Evolutionary conservation across 37 sponge, comb jelly and placozoan genomes (phyloP).

Genomic region (Chondrosia reniformis): DNA sequence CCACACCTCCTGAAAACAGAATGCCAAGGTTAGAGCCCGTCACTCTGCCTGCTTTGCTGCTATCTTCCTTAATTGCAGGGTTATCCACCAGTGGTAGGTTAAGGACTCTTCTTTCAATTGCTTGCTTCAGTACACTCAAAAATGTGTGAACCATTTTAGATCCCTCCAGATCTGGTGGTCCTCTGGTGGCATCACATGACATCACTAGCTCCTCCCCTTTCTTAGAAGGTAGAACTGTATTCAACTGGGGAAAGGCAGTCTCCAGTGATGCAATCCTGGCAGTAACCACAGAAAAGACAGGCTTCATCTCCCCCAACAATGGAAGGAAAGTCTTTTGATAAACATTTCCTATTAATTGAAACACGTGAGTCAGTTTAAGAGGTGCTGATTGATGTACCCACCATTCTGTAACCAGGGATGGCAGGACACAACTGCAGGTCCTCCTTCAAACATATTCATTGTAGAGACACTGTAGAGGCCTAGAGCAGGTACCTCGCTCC

Average conservation of each 20-base stretch:
- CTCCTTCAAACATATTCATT: background rate
- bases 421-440: conserved; percentile 30
- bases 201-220: background rate
- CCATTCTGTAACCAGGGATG: conserved; percentile 73
- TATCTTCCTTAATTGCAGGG: background rate
- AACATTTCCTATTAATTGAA: no score
- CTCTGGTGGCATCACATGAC: background rate
- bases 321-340: no score
- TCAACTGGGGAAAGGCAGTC: conserved; percentile 49
- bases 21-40: conserved; percentile 73
- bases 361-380: no score
- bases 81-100: background rate
- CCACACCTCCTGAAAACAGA: conserved; percentile 94
- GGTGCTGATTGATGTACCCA: no score
- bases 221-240: conserved; percentile 13
- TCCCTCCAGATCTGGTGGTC: no score
- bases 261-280: no score
- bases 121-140: background rate
- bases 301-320: no score
- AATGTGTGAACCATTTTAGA: no score
- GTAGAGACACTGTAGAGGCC: conserved; percentile 38
- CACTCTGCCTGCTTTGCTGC: background rate
- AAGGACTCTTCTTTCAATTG: background rate
- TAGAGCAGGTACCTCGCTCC: conserved; percentile 74
- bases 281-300: background rate